phyloP scores from a whole-genome alignment of 2,888 invertebrate species.

The Nymphalis polychloros region DNA sequence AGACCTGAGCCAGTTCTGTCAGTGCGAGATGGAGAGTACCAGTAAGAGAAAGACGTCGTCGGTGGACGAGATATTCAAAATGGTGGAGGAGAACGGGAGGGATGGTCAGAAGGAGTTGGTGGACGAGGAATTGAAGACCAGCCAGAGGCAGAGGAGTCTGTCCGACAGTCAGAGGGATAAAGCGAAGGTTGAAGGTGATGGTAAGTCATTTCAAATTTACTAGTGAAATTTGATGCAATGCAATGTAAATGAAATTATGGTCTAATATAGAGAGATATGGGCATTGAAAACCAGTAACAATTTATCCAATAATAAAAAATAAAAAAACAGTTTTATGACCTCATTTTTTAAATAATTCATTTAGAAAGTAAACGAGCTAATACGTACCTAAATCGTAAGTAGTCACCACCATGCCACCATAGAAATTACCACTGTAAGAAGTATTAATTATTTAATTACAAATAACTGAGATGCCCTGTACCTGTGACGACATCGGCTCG shows the following conservation, averaged over 20 bases:
- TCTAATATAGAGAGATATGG: not conserved
- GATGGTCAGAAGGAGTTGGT: slow-evolving; percentile 58
- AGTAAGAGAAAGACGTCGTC: slow-evolving; percentile 84
- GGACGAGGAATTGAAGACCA: slow-evolving; percentile 70
- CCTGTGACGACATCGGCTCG: not conserved
- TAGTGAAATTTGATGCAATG: not conserved
- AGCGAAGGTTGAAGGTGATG: slow-evolving; percentile 75
- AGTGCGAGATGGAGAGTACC: slow-evolving; percentile 66
- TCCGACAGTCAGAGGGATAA: slow-evolving; percentile 88
- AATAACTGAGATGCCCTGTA: too few relatives aligned
- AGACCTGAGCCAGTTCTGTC: slow-evolving; percentile 75
- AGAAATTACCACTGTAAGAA: too few relatives aligned
- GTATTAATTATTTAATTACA: too few relatives aligned
- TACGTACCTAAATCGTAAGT: too few relatives aligned
- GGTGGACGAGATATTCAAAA: slow-evolving; percentile 87
- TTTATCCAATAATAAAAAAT: too few relatives aligned
- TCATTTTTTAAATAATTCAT: too few relatives aligned
- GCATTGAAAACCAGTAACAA: too few relatives aligned
- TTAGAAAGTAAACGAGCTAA: too few relatives aligned
- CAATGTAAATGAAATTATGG: not conserved
- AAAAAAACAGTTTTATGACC: too few relatives aligned
- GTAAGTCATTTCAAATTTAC: slow-evolving; percentile 55
- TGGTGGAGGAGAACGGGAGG: slow-evolving; percentile 77
- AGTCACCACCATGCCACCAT: too few relatives aligned
- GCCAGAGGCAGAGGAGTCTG: slow-evolving; percentile 89